A percentile compares a stretch with the other conserved stretches of the same genome.
These are phyloP conservation scores for Microtus pennsylvanicus DNA, from an alignment of 2,113 vertebrate genomes.

Conservation along the genomic window DNA sequence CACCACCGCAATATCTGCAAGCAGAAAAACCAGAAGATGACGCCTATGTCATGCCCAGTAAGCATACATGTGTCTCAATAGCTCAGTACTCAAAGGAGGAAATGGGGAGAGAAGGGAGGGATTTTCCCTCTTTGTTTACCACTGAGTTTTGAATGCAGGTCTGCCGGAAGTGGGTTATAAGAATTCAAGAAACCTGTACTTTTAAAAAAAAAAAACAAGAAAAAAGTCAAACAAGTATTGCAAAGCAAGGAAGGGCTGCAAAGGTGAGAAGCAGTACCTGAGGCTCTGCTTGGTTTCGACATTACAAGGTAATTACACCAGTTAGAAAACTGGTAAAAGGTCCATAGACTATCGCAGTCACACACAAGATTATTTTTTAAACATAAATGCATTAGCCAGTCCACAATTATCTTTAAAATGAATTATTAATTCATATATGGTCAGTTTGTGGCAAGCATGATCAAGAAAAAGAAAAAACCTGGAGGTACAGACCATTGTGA, in stretches of 20 bases:
- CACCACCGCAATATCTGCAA: conserved; percentile 96
- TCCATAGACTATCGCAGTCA: neutral
- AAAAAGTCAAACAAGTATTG: conserved; percentile 13
- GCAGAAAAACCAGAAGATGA: conserved; percentile 69
- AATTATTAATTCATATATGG: conserved; percentile 35
- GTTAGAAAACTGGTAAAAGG: neutral
- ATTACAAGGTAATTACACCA: neutral
- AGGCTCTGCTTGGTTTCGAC: neutral
- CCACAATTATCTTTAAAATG: conserved; percentile 22
- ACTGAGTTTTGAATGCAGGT: conserved; percentile 68
- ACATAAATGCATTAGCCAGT: neutral
- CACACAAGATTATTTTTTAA: neutral
- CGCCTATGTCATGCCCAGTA: neutral
- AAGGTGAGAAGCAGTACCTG: neutral
- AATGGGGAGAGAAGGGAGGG: conserved; percentile 63
- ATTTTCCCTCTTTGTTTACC: conserved; percentile 70
- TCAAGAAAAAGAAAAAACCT: neutral
- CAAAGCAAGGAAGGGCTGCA: conserved; percentile 1
- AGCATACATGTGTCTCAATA: conserved; percentile 26
- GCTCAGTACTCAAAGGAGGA: conserved; percentile 57
- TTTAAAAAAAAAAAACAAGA: neutral
- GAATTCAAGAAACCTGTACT: conserved; percentile 32
- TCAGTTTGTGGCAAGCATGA: neutral
- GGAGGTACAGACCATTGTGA: conserved; percentile 26
- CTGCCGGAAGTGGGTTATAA: conserved; percentile 67